Conservation (phyloP, 1,140 invertebrate species). For the Agrypnia vestita region DNA sequence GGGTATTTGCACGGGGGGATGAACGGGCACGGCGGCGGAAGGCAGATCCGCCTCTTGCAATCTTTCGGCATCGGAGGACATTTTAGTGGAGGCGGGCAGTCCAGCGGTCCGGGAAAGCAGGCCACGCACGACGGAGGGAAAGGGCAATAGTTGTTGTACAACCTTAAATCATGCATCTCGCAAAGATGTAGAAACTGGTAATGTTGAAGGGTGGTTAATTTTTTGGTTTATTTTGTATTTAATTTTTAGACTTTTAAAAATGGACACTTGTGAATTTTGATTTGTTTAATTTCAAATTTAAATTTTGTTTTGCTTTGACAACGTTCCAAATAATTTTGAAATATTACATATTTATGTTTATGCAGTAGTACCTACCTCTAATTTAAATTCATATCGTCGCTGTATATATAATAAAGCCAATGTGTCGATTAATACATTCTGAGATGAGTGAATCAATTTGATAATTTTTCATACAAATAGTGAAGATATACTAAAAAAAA, state of each 20-base stretch:
- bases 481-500: too few relatives aligned
- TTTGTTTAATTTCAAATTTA: not conserved
- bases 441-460: too few relatives aligned
- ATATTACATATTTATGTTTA: too few relatives aligned
- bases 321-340: too few relatives aligned
- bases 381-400: too few relatives aligned
- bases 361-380: too few relatives aligned
- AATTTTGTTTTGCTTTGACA: not conserved
- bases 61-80: not conserved
- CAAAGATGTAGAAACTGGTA: not conserved
- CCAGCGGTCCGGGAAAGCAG: not conserved
- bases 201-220: not conserved
- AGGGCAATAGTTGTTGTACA: conserved; percentile 11
- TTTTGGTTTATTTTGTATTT: not conserved
- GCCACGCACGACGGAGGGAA: not conserved
- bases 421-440: too few relatives aligned
- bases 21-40: conserved; percentile 29
- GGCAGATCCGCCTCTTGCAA: not conserved
- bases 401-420: too few relatives aligned
- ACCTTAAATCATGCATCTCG: conserved; percentile 15
- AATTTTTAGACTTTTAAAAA: too few relatives aligned
- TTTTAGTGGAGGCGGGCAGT: not conserved
- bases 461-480: too few relatives aligned
- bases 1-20: not conserved
- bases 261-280: not conserved